Percentiles rank a stretch among this genome's conserved stretches.
Conservation (phyloP, 2,888 invertebrate genomes). For the Euplexia lucipara region DNA sequence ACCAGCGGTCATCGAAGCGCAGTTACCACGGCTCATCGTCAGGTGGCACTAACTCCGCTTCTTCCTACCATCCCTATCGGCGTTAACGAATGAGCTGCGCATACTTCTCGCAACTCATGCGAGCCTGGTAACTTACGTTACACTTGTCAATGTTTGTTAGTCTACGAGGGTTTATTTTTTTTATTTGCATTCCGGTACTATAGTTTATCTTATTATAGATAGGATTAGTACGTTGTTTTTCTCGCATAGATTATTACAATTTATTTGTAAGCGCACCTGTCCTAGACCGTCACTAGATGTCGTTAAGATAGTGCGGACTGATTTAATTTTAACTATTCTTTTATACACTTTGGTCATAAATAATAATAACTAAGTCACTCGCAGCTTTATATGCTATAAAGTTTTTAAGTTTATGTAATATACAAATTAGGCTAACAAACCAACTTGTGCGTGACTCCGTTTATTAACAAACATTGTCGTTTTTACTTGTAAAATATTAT, state of each 20-base stretch:
- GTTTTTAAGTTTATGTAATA: constrained; percentile 54
- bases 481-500: constrained; percentile 85
- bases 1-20: constrained; percentile 86
- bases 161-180: constrained; percentile 54
- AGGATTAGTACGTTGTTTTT: constrained; percentile 60
- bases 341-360: constrained; percentile 48
- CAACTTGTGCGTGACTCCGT: constrained; percentile 55
- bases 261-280: constrained; percentile 63
- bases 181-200: constrained; percentile 63
- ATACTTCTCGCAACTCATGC: constrained; percentile 47
- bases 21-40: constrained; percentile 83
- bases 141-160: constrained; percentile 65
- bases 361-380: constrained; percentile 60
- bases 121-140: constrained; percentile 63
- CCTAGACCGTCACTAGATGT: constrained; percentile 56
- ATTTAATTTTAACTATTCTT: constrained; percentile 60
- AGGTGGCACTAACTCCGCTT: constrained; percentile 79
- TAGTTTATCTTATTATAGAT: constrained; percentile 57
- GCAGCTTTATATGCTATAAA: constrained; percentile 57
- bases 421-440: constrained; percentile 62
- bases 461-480: constrained; percentile 70
- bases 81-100: constrained; percentile 78
- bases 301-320: constrained; percentile 57
- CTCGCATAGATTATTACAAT: constrained; percentile 59
- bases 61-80: constrained; percentile 89